Base-by-base conservation (phyloP, 1,140 invertebrate species). In the Drosophila rufa region DNA sequence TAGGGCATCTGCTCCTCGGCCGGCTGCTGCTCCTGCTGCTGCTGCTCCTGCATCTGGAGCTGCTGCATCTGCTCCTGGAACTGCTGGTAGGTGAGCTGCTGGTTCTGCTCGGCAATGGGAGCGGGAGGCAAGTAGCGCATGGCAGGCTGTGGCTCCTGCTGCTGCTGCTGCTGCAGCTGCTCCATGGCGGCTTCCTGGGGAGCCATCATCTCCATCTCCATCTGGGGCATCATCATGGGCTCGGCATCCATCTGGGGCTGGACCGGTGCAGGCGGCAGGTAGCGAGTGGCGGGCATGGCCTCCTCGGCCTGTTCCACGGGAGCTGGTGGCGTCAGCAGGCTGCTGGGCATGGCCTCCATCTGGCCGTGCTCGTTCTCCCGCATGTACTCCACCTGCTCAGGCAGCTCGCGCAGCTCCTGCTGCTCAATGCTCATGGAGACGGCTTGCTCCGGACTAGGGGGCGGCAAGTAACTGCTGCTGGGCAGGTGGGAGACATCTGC, bases 401-500 rank as follows among this genome's bases (percentile, higher is more conserved):
- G 91, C 59, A 92, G 38, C 40, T 92, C 91, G 0, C 79, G 71
- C 40, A 92, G 56, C 62, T 92, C 86, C 56, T 92, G 91, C 56
- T 83, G 79, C 47, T 92, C 91, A 30, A 92, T 92, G 27, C 71
- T 83, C 60, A 92, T 92, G 51, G 76, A 76, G 27, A 87, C 68
- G 33, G 82, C 79, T 55, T 65, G 75, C 17, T 80, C 83, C 15
- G 80, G 83, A 19, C 59, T 71, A 0, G 87, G 40, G 19, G 91
- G 91, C 1, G 91, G 91, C 71, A 92, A 57, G 56, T 91, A 89
- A 47, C 78, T 79, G 50, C 33, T 78, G 59, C 75, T 65, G 38
- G 64, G 68, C 60, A 92, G 56, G 62, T 92, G 91, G 33, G 91
- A 92, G 5, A 92, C 91, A 92, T 92, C 91, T 4, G 83, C 91